phyloP scores from a whole-genome alignment of 2,888 invertebrate genomes.

The Rhingia rostrata region DNA sequence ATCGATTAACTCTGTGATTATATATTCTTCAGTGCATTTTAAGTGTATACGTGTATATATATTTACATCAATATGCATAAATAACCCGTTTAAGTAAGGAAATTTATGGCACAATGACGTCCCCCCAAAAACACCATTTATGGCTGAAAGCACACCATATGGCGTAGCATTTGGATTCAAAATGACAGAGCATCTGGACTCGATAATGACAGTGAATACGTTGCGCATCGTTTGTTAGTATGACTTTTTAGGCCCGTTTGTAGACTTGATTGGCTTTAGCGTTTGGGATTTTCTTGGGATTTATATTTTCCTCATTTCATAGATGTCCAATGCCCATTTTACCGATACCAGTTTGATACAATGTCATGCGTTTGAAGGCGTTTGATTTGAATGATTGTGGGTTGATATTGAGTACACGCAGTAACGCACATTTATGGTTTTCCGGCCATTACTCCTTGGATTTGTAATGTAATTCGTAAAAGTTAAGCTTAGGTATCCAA shows the following conservation, averaged over 20 bases:
- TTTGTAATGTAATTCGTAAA: not conserved
- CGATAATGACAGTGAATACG: conserved; percentile 43
- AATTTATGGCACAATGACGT: conserved; percentile 39
- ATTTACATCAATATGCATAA: conserved; percentile 33
- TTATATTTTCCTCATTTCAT: conserved; percentile 4
- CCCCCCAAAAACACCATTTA: conserved; percentile 46
- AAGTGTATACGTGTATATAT: conserved; percentile 10
- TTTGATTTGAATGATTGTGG: not conserved
- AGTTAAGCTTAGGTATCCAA: not conserved
- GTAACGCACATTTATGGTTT: not conserved
- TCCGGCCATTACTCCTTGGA: conserved; percentile 38
- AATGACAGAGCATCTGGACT: conserved; percentile 10
- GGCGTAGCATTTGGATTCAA: conserved; percentile 27
- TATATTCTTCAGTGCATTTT: conserved; percentile 40
- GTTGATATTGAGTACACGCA: not conserved
- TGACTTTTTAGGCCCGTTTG: not conserved
- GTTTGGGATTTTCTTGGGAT: not conserved
- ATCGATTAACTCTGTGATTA: conserved; percentile 51
- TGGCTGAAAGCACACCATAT: conserved; percentile 63
- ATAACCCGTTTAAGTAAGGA: conserved; percentile 38
- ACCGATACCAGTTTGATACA: conserved; percentile 30
- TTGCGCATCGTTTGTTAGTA: conserved; percentile 26
- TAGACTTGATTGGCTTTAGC: not conserved
- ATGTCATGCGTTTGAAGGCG: conserved; percentile 27
- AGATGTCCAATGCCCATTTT: not conserved